These are phyloP conservation scores for Psilopogon haemacephalus DNA, from an alignment of 2,113 vertebrate species.

Conservation along the genomic window DNA sequence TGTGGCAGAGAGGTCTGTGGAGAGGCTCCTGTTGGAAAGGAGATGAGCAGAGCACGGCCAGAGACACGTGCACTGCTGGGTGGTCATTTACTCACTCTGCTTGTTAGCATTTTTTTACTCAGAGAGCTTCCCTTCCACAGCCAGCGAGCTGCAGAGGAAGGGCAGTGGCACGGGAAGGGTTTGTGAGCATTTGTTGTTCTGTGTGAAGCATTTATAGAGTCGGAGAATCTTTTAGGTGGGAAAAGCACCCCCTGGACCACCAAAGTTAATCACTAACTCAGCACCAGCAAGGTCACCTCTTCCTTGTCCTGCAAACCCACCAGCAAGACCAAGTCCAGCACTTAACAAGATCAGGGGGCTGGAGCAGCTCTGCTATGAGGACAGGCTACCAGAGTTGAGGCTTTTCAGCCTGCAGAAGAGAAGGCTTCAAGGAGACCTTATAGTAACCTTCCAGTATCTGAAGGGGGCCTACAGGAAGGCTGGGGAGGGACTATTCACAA, in stretches of 20 bases:
- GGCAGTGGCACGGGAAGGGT: background rate
- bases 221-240: background rate
- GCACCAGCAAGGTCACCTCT: no score
- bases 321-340: background rate
- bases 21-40: background rate
- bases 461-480: no score
- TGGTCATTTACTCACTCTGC: background rate
- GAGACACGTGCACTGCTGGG: fast-evolving
- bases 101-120: background rate
- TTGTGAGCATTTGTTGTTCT: fast-evolving
- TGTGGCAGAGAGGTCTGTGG: background rate
- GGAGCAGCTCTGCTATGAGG: no score
- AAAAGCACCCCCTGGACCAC: background rate
- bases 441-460: no score
- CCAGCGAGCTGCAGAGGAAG: background rate
- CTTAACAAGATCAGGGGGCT: fast-evolving
- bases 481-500: no score
- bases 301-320: background rate
- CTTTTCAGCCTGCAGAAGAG: no score
- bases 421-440: no score
- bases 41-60: background rate
- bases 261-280: background rate
- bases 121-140: background rate
- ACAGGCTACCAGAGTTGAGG: no score
- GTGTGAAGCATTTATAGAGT: background rate